phyloP scores from a whole-genome alignment of 2,797 vertebrate genomes.

The Dipus sagitta region DNA sequence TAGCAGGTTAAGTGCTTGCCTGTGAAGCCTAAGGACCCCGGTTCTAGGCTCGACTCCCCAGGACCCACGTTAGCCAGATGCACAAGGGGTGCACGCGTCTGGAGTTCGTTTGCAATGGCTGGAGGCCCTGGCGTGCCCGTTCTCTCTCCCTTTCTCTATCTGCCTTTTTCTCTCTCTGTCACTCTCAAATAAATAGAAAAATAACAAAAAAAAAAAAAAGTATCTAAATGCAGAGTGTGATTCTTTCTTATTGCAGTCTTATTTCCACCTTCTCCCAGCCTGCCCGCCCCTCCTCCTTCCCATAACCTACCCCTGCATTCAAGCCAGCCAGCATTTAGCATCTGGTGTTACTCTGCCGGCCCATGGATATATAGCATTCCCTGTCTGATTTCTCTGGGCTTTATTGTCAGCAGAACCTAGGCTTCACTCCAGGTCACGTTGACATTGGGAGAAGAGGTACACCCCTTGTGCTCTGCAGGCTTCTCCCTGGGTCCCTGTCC shows the following conservation, averaged over 20 bases:
- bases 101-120: no score
- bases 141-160: no score
- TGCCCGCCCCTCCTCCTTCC: background rate
- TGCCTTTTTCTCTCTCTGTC: no score
- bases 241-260: background rate
- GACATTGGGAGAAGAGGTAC: background rate
- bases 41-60: no score
- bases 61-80: no score
- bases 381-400: background rate
- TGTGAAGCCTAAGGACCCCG: no score
- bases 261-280: background rate
- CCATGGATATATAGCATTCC: fast-evolving
- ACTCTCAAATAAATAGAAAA: no score
- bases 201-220: no score
- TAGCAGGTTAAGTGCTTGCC: no score
- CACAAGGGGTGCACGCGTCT: no score
- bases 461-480: background rate
- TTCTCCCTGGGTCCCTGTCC: background rate
- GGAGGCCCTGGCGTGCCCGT: no score
- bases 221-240: background rate
- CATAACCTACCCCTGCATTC: fast-evolving
- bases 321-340: background rate
- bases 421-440: background rate
- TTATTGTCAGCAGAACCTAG: background rate
- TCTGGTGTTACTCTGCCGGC: background rate